Conservation (phyloP, 1,140 invertebrate genomes). For the Myzus persicae region DNA sequence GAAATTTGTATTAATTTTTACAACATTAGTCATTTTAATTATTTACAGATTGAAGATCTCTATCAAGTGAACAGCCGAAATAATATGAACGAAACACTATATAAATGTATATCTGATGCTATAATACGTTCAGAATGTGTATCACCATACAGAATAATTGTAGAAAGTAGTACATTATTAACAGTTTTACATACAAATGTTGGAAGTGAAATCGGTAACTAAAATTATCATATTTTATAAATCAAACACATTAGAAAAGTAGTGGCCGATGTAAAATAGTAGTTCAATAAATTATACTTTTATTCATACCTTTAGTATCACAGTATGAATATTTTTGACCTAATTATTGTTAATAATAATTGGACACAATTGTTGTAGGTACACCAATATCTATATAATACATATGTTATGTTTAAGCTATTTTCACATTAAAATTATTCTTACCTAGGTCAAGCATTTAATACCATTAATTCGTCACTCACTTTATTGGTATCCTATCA, state of each 20-base stretch:
- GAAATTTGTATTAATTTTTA: not conserved
- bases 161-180: conserved; percentile 85
- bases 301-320: not conserved
- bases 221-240: not conserved
- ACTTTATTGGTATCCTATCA: not conserved
- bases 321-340: too few relatives aligned
- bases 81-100: conserved; percentile 82
- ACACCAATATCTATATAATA: too few relatives aligned
- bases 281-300: too few relatives aligned
- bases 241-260: not conserved
- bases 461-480: not conserved
- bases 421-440: not conserved
- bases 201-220: conserved; percentile 84
- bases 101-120: conserved; percentile 74
- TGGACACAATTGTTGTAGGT: too few relatives aligned
- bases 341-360: too few relatives aligned
- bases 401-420: not conserved
- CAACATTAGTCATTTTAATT: conserved; percentile 33
- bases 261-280: not conserved
- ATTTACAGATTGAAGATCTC: conserved; percentile 73
- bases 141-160: conserved; percentile 80
- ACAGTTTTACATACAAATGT: conserved; percentile 89
- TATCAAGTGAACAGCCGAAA: conserved; percentile 80
- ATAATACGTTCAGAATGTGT: conserved; percentile 69
- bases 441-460: not conserved